Conservation (phyloP, 2,113 vertebrate species). For the Pelmatolapia mariae region DNA sequence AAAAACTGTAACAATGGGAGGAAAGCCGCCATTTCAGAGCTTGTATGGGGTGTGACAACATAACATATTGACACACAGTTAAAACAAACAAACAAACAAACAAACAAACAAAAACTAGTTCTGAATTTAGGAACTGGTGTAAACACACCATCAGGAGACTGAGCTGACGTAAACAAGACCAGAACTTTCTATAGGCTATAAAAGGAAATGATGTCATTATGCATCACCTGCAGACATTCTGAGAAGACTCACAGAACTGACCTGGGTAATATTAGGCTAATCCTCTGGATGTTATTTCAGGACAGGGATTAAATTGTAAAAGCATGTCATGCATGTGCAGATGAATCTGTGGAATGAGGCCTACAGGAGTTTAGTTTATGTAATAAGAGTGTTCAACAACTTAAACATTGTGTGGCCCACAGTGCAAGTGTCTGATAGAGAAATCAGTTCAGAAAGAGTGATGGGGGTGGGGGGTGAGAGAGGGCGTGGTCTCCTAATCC, state of each 20-base stretch:
- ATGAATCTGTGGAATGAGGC: not conserved
- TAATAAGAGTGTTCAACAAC: not conserved
- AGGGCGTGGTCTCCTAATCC: constrained; percentile 58
- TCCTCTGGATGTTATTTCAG: constrained; percentile 24
- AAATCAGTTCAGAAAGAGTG: not conserved
- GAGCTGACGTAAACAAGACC: not conserved
- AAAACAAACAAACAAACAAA: not conserved
- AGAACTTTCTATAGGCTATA: not conserved
- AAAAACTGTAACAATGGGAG: not conserved
- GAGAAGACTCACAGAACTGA: constrained; percentile 3
- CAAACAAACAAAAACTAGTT: not conserved
- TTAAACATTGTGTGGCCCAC: rapidly evolving
- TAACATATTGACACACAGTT: not conserved
- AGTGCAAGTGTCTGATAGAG: not conserved
- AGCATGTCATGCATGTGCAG: not conserved
- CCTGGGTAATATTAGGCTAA: constrained; percentile 17
- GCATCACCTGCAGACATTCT: not conserved
- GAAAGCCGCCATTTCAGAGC: not conserved
- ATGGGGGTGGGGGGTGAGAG: not conserved
- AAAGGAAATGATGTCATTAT: not conserved
- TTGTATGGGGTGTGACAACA: rapidly evolving
- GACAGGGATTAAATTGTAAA: not conserved
- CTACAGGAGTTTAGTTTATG: not conserved
- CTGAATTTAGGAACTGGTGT: not conserved
- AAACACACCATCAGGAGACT: not conserved